Conservation (phyloP, 2,797 vertebrate genomes). For the Limnodromus scolopaceus region DNA sequence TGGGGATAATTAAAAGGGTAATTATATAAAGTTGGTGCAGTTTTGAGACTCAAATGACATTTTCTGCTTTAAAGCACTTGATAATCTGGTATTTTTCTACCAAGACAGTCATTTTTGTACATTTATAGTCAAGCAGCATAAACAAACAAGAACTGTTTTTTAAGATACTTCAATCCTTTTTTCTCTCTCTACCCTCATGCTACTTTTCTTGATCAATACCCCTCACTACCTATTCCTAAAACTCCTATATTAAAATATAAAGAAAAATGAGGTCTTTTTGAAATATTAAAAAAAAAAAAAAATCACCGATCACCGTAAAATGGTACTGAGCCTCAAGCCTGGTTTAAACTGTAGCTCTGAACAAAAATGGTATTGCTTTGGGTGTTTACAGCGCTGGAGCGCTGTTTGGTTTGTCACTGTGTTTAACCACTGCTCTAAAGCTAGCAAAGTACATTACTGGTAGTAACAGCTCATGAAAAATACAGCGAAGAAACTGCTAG, state of each 20-base stretch:
- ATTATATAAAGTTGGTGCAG: slow-evolving; percentile 86
- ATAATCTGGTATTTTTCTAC: slow-evolving; percentile 76
- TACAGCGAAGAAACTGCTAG: slow-evolving; percentile 91
- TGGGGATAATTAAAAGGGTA: slow-evolving; percentile 88
- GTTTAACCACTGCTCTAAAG: slow-evolving; percentile 85
- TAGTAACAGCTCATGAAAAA: slow-evolving; percentile 93
- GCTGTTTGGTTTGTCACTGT: slow-evolving; percentile 84
- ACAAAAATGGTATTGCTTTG: slow-evolving; percentile 59
- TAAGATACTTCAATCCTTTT: slow-evolving; percentile 45
- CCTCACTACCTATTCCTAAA: slow-evolving; percentile 33
- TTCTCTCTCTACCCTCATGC: background rate
- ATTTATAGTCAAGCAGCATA: slow-evolving; percentile 70
- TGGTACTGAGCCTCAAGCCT: slow-evolving; percentile 17
- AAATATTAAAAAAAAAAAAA: background rate
- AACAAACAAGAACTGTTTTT: slow-evolving; percentile 73
- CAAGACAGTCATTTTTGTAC: slow-evolving; percentile 62
- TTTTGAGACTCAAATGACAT: slow-evolving; percentile 86
- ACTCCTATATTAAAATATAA: slow-evolving; percentile 17
- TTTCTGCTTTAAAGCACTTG: slow-evolving; percentile 84
- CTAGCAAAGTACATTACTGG: slow-evolving; percentile 89
- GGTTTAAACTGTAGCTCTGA: slow-evolving; percentile 61
- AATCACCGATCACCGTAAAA: slow-evolving; percentile 45
- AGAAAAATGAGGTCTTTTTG: background rate
- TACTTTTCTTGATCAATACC: slow-evolving; percentile 50
- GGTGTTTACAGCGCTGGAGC: slow-evolving; percentile 67